phyloP scores from a whole-genome alignment of 2,888 invertebrate species.

The Nudaria mundana region DNA sequence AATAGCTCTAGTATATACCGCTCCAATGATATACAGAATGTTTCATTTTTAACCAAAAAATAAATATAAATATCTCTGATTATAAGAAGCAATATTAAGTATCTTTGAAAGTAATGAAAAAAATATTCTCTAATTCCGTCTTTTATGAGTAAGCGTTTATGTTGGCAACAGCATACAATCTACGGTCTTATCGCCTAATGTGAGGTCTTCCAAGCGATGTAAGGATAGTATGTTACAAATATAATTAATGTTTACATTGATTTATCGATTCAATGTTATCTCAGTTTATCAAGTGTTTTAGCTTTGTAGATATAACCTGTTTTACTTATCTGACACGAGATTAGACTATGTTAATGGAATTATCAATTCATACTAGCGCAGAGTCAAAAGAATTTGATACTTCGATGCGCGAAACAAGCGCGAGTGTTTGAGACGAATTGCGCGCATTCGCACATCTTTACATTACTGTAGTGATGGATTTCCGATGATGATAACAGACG shows the following conservation, averaged over 20 bases:
- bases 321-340: neutral
- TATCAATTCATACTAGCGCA: no score
- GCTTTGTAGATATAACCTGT: neutral
- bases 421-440: neutral
- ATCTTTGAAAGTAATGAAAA: no score
- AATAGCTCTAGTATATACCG: slow-evolving; percentile 7
- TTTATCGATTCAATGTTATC: slow-evolving; percentile 3
- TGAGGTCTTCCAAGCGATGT: no score
- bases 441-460: neutral
- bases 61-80: slow-evolving; percentile 2
- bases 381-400: no score
- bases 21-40: slow-evolving; percentile 20
- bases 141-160: no score
- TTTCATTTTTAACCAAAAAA: slow-evolving; percentile 1
- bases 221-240: no score
- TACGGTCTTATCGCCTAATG: no score
- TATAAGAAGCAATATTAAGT: no score
- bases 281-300: neutral
- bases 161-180: no score
- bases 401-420: no score
- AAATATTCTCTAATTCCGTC: no score
- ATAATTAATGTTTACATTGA: neutral
- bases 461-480: neutral
- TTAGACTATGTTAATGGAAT: neutral
- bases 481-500: no score